Conservation (phyloP, 2,797 vertebrate genomes). For the Sebastes cheni region DNA sequence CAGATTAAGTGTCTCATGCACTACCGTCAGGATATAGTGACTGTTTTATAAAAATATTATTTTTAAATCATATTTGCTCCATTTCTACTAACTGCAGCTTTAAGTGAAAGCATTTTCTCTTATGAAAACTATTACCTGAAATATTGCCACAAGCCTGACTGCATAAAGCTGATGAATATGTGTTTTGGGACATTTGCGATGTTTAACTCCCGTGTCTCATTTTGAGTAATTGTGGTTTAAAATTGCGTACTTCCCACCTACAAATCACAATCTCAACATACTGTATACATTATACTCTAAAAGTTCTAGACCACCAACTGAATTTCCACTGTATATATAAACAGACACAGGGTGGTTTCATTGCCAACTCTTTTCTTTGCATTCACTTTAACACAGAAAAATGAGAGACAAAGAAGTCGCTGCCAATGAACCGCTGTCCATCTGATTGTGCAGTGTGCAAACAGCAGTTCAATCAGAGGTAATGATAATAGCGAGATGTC, state of each 20-base stretch:
- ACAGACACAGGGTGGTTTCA: slow-evolving; percentile 7
- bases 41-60: too few species aligned
- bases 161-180: not conserved
- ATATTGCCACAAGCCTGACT: not conserved
- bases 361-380: slow-evolving; percentile 11
- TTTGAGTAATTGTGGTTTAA: slow-evolving; percentile 25
- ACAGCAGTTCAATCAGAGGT: slow-evolving; percentile 25
- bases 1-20: too few species aligned
- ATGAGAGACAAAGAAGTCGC: not conserved
- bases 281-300: slow-evolving; percentile 25
- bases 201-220: slow-evolving; percentile 16
- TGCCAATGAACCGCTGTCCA: not conserved
- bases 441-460: slow-evolving; percentile 20
- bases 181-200: not conserved
- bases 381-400: not conserved
- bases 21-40: too few species aligned
- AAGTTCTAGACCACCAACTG: slow-evolving; percentile 23
- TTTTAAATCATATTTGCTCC: too few species aligned
- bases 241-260: slow-evolving; percentile 25
- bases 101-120: not conserved
- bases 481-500: slow-evolving; percentile 34
- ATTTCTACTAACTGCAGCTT: not conserved
- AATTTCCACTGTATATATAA: slow-evolving; percentile 21
- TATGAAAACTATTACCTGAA: not conserved
- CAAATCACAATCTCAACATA: slow-evolving; percentile 25